phyloP scores from a whole-genome alignment of 1,140 invertebrate species.

The Cotesia glomerata region DNA sequence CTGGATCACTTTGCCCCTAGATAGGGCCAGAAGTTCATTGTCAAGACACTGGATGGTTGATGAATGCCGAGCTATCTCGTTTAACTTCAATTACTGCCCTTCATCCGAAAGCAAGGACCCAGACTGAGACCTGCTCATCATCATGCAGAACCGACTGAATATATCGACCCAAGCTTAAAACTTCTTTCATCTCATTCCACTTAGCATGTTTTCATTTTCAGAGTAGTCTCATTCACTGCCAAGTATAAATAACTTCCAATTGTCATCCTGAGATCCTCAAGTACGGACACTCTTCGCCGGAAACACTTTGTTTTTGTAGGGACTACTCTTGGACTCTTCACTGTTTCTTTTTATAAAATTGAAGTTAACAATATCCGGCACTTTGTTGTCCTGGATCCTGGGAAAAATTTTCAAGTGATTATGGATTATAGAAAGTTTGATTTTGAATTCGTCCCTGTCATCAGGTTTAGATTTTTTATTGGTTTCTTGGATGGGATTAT shows the following conservation, averaged over 20 bases:
- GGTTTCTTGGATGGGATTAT: too few relatives aligned
- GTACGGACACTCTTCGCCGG: background rate
- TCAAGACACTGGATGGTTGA: slow-evolving; percentile 40
- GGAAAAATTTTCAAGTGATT: too few relatives aligned
- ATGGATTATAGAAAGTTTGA: too few relatives aligned
- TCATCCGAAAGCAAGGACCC: slow-evolving; percentile 21
- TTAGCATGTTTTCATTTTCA: background rate
- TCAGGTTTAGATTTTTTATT: too few relatives aligned
- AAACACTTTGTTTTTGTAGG: background rate
- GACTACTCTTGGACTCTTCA: background rate
- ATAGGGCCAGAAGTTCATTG: slow-evolving; percentile 43
- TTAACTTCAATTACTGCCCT: slow-evolving; percentile 54
- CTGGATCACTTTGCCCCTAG: too few relatives aligned
- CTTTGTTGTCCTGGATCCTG: too few relatives aligned
- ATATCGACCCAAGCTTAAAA: slow-evolving; percentile 9
- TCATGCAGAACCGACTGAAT: background rate
- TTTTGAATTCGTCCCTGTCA: too few relatives aligned
- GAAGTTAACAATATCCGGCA: too few relatives aligned
- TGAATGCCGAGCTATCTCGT: slow-evolving; percentile 54
- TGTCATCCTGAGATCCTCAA: background rate
- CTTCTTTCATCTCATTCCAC: background rate
- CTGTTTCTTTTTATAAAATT: too few relatives aligned
- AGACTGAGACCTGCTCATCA: background rate
- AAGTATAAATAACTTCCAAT: background rate
- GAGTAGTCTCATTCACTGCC: background rate